Base-by-base conservation (phyloP, 2,113 vertebrate genomes). In the Scalopus aquaticus region DNA sequence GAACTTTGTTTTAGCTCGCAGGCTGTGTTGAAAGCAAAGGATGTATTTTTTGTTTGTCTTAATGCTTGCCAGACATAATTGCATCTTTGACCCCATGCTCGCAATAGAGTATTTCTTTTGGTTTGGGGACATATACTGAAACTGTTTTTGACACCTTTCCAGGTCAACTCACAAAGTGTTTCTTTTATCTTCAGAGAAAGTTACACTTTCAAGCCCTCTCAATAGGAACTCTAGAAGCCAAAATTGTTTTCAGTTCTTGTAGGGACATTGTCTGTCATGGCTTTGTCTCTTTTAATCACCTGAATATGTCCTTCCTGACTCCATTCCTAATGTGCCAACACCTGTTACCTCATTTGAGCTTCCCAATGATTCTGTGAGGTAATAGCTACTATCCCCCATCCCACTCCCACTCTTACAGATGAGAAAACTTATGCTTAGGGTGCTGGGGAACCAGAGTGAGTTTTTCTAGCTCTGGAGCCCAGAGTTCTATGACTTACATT, bases 41-140 rank as follows among this genome's bases (percentile, higher is more conserved):
- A 58, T 86, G 12, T 74, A 6, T 49, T 92, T 94, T 81, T 89
- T 70, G 15, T 95, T 94, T 51, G 35, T 81, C 28, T 92, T 70
- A 69, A 54, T 95, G 67, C 58, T 81, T 93, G 95, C 88, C 26
- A 76, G 30, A 49, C 78, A 74, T 62, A 80, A 54, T 42, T 94
- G 32, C 11, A 11, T 69, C 28, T 91, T 73, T 74, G 44, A 74
- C n/a, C 44, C n/a, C 19, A 82, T 42, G 16, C 76, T 94, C 89
- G 20, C 76, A 86, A 86, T 77, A 54, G 65, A 62, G 12, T 86
- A 3, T 93, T 96, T 92, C 26, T 82, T 91, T 95, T 90, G 39
- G 39, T 69, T 85, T 39, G n/a, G 30, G 26, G 42, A 28, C 35
- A 84, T 88, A 44, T 92, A 73, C 69, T 79, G 92, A 81, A 58